Conservation (phyloP, 2,888 invertebrate species). For the Automeris io region DNA sequence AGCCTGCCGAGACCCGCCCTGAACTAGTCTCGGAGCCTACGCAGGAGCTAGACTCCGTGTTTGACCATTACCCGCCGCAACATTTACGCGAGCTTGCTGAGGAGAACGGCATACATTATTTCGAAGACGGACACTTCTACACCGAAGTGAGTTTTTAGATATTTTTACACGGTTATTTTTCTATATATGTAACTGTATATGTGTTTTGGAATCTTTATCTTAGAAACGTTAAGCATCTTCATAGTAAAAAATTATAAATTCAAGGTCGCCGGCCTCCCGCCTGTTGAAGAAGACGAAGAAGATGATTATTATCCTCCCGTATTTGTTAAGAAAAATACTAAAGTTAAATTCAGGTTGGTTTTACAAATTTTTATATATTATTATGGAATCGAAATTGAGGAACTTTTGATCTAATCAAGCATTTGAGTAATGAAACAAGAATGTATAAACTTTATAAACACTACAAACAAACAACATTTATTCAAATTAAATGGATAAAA, state of each 20-base stretch:
- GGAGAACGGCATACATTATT: slow-evolving; percentile 92
- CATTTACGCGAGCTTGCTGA: slow-evolving; percentile 83
- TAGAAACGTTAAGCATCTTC: neutral
- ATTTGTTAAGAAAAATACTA: slow-evolving; percentile 85
- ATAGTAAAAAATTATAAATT: slow-evolving; percentile 12
- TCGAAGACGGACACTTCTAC: slow-evolving; percentile 96
- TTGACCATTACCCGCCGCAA: slow-evolving; percentile 78
- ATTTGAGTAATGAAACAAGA: no score
- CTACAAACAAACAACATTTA: no score
- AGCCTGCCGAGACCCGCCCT: slow-evolving; percentile 21
- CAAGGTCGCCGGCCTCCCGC: slow-evolving; percentile 82
- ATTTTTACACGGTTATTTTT: no score
- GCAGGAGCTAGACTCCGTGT: slow-evolving; percentile 32
- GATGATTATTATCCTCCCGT: slow-evolving; percentile 83
- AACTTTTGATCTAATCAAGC: no score
- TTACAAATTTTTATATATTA: neutral
- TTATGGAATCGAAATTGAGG: no score
- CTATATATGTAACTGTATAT: neutral
- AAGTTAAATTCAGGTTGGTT: slow-evolving; percentile 80
- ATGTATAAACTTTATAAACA: no score
- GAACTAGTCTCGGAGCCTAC: slow-evolving; percentile 38
- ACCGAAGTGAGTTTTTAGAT: slow-evolving; percentile 80
- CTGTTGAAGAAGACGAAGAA: slow-evolving; percentile 86
- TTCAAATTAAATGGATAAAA: no score
- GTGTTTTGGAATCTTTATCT: neutral